Conservation (phyloP, 2,113 vertebrate genomes). For the Bambusicola thoracicus region DNA sequence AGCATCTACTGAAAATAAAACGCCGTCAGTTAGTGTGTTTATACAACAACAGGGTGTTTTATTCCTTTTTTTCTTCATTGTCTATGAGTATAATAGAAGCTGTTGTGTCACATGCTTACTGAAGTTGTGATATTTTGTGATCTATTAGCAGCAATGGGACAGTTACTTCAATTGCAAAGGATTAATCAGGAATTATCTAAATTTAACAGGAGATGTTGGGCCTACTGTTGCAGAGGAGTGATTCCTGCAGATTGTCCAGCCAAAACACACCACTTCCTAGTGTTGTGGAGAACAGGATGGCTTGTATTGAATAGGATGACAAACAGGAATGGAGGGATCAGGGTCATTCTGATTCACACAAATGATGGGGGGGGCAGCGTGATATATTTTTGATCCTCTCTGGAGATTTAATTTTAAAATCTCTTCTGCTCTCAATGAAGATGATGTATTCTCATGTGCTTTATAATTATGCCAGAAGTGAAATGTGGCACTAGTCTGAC, state of each 20-base stretch:
- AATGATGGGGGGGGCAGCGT: background rate
- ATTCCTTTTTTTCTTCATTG: background rate
- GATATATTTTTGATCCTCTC: background rate
- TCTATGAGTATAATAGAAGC: background rate
- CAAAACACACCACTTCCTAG: background rate
- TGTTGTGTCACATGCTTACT: background rate
- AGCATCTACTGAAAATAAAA: background rate
- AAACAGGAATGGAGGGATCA: background rate
- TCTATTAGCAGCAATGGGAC: background rate
- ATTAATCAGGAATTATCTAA: background rate
- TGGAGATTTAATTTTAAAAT: background rate
- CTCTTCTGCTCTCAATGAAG: background rate
- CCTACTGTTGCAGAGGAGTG: background rate
- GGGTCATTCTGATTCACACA: background rate
- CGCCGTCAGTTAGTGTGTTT: background rate
- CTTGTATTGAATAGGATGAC: background rate
- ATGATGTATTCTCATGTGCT: background rate
- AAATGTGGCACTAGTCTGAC: background rate
- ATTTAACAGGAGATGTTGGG: background rate
- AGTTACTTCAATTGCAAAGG: background rate
- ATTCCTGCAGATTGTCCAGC: background rate
- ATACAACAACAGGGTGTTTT: background rate
- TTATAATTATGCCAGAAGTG: background rate
- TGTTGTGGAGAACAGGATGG: background rate
- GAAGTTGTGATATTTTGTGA: background rate